These are phyloP conservation scores for Platerodrilus igneus DNA, from an alignment of 2,888 invertebrate species.

Conservation along the genomic window DNA sequence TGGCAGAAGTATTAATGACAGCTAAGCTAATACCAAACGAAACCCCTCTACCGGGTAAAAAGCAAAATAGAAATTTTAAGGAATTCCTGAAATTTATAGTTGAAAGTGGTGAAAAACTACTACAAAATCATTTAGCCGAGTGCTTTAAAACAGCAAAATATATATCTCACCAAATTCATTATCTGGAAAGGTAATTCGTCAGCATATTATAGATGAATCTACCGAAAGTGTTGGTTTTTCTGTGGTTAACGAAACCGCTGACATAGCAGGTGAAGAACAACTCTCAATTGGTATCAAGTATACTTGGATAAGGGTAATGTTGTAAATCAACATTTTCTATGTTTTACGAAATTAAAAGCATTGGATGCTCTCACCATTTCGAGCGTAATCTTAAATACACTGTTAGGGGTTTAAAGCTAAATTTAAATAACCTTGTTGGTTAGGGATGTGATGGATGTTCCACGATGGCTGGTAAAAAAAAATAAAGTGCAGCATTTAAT, in stretches of 20 bases:
- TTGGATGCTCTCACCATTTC: neutral
- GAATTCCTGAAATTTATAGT: constrained; percentile 27
- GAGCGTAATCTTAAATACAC: neutral
- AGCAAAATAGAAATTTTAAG: constrained; percentile 21
- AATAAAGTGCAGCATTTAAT: constrained; percentile 26
- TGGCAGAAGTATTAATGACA: too few species aligned
- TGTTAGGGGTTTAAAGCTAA: too few species aligned
- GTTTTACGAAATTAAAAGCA: too few species aligned
- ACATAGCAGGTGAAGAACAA: constrained; percentile 33
- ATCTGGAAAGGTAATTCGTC: constrained; percentile 31
- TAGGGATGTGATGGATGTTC: constrained; percentile 34
- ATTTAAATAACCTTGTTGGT: constrained; percentile 29
- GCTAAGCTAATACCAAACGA: too few species aligned
- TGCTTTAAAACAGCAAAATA: constrained; percentile 32
- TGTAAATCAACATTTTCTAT: constrained; percentile 32
- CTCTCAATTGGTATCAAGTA: constrained; percentile 31
- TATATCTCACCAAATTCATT: constrained; percentile 33
- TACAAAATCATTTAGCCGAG: constrained; percentile 24
- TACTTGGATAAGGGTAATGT: constrained; percentile 16
- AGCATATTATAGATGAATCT: constrained; percentile 30
- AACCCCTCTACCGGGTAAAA: constrained; percentile 30
- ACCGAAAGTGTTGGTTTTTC: constrained; percentile 26
- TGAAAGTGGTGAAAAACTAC: constrained; percentile 23
- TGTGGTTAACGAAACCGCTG: constrained; percentile 33
- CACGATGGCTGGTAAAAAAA: constrained; percentile 31